Evolutionary conservation across 2,888 invertebrate genomes (phyloP).

Genomic region (Aspidapion aeneum): DNA sequence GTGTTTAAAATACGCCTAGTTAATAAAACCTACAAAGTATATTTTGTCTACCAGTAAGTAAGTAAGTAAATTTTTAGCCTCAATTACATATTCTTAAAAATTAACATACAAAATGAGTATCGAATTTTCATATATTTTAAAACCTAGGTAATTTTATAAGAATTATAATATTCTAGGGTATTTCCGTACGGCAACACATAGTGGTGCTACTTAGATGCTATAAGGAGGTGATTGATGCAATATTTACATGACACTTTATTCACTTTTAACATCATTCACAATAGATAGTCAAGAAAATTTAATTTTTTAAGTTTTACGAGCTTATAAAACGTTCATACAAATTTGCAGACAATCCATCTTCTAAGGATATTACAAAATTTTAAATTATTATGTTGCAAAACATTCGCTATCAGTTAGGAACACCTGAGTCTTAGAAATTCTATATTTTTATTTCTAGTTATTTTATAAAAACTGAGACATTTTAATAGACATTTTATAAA

Average conservation of each 20-base stretch:
- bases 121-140: conserved; percentile 1
- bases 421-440: too few species aligned
- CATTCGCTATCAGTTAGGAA: too few species aligned
- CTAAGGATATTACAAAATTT: too few species aligned
- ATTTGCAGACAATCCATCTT: too few species aligned
- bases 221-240: background rate
- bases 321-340: too few species aligned
- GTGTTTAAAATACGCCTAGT: background rate
- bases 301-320: too few species aligned
- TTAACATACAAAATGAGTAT: conserved; percentile 10
- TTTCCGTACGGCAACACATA: background rate
- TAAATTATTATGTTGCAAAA: too few species aligned
- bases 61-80: conserved; percentile 3
- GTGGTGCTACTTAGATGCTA: background rate
- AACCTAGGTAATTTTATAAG: conserved; percentile 7
- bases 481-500: too few species aligned
- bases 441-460: too few species aligned
- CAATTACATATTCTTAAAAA: conserved; percentile 24
- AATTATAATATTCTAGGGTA: background rate
- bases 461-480: too few species aligned
- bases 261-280: background rate
- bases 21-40: background rate
- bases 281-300: too few species aligned
- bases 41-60: background rate
- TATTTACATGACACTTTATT: conserved; percentile 4